These are phyloP conservation scores for Philereme transversata DNA, from an alignment of 2,888 invertebrate species.

Conservation along the genomic window DNA sequence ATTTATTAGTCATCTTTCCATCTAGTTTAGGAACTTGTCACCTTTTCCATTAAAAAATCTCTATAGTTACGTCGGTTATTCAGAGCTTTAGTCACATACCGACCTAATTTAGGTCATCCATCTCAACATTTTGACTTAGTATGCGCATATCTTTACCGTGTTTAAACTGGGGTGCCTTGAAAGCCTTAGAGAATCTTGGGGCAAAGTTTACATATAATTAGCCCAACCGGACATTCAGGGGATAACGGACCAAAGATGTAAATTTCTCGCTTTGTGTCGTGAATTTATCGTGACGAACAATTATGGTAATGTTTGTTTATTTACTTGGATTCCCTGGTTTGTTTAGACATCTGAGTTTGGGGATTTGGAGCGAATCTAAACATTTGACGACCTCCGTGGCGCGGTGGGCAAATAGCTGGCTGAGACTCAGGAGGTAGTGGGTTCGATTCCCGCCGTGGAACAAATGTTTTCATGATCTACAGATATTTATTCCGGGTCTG, in stretches of 20 bases:
- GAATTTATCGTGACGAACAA: constrained; percentile 22
- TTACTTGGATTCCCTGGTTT: constrained; percentile 22
- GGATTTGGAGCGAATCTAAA: constrained; percentile 13
- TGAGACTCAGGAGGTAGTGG: too few relatives aligned
- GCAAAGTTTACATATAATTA: constrained; percentile 28
- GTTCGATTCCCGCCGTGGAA: too few relatives aligned
- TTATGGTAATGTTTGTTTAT: constrained; percentile 28
- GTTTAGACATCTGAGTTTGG: constrained; percentile 18
- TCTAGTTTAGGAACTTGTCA: too few relatives aligned
- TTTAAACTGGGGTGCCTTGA: constrained; percentile 10
- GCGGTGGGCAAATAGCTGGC: too few relatives aligned
- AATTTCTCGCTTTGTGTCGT: constrained; percentile 17
- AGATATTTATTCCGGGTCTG: too few relatives aligned
- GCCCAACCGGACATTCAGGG: constrained; percentile 14
- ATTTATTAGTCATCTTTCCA: too few relatives aligned
- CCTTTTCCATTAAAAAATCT: too few relatives aligned
- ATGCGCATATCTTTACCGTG: constrained; percentile 26
- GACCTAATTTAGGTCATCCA: neutral
- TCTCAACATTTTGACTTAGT: constrained; percentile 15
- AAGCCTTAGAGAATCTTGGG: constrained; percentile 18
- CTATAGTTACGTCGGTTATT: too few relatives aligned
- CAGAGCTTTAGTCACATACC: too few relatives aligned
- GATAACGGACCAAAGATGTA: constrained; percentile 18
- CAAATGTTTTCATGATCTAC: too few relatives aligned
- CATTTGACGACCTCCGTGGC: too few relatives aligned